Evolutionary conservation across 2,797 vertebrate species (phyloP), one percentile per base, ranked within the genome.

Genomic region (Apogon talboti): DNA sequence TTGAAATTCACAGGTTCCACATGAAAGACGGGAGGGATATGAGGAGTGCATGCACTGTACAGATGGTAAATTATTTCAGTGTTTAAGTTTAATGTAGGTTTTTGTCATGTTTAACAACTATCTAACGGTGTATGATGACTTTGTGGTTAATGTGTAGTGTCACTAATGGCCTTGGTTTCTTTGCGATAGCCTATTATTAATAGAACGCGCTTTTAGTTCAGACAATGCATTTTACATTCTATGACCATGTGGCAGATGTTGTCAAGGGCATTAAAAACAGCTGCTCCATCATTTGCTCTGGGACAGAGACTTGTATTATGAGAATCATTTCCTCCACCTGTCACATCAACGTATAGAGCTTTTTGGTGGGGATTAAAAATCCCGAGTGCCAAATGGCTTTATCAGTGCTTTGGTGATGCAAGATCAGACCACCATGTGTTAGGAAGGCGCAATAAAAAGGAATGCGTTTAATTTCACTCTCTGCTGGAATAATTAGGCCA

Each of bases 401-500:
- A 68, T 61, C 53, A 19, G 50, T 43, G 50, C 30, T 64, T 65
- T 51, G 62, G 61, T 63, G 76, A 82, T 40, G 76, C 73, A 64
- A 77, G 62, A 90, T 80, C 80, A 80, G 76, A 78, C 53, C 61
- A 53, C 81, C 74, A 78, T 88, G 81, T 86, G 86, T 70, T 81
- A 35, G 61, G 66, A 66, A 76, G 76, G 62, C 12, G 74, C 81
- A 80, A 82, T 89, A 85, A 82, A 84, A 82, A 57, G 74, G 42
- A 88, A 88, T 74, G 79, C 55, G 84, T 92, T 89, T 89, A 90
- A 92, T 92, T 91, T 87, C 81, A 76, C 70, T 87, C 85, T 82
- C 78, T 85, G 78, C 81, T 69, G 71, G 65, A 91, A 89, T 92
- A 92, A 93, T 93, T 89, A 90, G 89, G 87, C 85, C 85, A 90